Evolutionary conservation across 2,113 vertebrate species (phyloP).

Genomic region (Oophaga pumilio): DNA sequence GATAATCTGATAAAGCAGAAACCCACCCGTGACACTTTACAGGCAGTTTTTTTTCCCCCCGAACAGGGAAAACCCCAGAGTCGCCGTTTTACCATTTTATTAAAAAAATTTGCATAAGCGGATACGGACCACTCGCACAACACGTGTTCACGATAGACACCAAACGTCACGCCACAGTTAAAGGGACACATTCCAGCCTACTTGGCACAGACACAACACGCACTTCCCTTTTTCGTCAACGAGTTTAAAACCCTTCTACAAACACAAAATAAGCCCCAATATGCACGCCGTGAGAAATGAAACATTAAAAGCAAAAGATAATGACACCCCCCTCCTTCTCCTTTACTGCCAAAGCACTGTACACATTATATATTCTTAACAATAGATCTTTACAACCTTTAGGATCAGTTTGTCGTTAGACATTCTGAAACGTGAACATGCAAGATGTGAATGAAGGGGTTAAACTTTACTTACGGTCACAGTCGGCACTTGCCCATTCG

Average conservation of each 20-base stretch:
- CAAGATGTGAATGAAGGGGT: background rate
- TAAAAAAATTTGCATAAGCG: background rate
- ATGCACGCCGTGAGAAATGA: background rate
- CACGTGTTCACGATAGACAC: background rate
- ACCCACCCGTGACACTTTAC: background rate
- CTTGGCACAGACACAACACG: conserved; percentile 7
- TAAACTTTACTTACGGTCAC: conserved; percentile 65
- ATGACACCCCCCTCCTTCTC: background rate
- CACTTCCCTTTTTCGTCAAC: background rate
- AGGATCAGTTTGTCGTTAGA: background rate
- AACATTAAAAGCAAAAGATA: background rate
- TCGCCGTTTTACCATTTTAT: background rate
- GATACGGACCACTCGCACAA: background rate
- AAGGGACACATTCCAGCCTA: conserved; percentile 3
- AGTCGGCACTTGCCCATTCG: conserved; percentile 61
- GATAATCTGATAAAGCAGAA: background rate
- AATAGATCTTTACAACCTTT: background rate
- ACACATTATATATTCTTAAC: background rate
- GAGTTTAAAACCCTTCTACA: background rate
- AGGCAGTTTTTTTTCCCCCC: background rate
- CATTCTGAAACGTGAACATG: background rate
- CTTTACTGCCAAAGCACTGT: background rate
- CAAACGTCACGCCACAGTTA: background rate
- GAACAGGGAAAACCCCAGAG: background rate
- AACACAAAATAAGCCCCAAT: background rate